phyloP scores from a whole-genome alignment of 2,797 vertebrate genomes.

The Luscinia megarhynchos region DNA sequence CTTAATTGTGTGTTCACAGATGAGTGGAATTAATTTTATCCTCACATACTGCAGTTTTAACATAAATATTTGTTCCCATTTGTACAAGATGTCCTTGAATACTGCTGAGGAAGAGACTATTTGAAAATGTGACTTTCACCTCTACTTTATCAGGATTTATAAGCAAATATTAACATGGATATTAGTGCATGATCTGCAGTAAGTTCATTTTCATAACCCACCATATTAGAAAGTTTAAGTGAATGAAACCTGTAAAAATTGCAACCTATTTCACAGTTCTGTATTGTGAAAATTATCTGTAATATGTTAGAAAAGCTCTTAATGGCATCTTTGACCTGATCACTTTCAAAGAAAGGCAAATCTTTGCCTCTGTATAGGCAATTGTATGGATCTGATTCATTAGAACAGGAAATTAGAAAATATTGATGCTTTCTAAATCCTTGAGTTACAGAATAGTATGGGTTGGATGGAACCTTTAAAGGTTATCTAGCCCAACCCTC shows the following conservation, averaged over 20 bases:
- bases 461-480: neutral
- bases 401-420: neutral
- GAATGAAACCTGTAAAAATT: neutral
- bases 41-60: neutral
- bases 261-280: neutral
- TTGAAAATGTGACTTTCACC: neutral
- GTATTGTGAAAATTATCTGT: neutral
- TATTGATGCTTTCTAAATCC: neutral
- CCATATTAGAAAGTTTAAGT: neutral
- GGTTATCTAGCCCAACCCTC: neutral
- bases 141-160: neutral
- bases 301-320: neutral
- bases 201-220: neutral
- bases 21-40: slow-evolving; percentile 29
- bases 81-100: neutral
- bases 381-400: neutral
- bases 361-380: neutral
- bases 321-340: neutral
- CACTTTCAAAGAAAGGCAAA: neutral
- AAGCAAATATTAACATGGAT: neutral
- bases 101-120: neutral
- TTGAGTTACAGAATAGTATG: neutral
- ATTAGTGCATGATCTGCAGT: neutral
- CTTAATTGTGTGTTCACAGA: slow-evolving; percentile 12
- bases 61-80: slow-evolving; percentile 5